phyloP scores from a whole-genome alignment of 2,113 vertebrate species.

The Tauraco erythrolophus region DNA sequence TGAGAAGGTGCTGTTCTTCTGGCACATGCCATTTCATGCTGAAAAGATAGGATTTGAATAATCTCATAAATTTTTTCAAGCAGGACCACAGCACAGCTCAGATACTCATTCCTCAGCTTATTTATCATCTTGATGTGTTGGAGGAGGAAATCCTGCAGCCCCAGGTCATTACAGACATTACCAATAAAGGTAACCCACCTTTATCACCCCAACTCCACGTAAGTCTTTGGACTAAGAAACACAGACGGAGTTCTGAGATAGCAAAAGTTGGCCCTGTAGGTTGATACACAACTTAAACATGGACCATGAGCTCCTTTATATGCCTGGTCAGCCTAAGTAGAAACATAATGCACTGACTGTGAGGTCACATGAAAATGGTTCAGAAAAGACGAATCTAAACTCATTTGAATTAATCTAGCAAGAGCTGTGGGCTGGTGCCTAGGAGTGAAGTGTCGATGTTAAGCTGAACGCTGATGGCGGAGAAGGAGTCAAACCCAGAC shows the following conservation, averaged over 20 bases:
- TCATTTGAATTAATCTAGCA: background rate
- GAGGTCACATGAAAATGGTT: background rate
- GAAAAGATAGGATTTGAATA: background rate
- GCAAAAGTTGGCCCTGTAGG: background rate
- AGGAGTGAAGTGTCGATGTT: background rate
- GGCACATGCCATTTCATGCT: background rate
- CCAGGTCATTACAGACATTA: background rate
- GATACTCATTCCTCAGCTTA: background rate
- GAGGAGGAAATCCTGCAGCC: background rate
- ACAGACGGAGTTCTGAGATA: background rate
- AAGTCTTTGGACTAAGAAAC: background rate
- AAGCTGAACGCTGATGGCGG: background rate
- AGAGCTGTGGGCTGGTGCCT: background rate
- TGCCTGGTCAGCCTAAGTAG: background rate
- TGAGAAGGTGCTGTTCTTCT: background rate
- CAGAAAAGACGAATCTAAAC: background rate
- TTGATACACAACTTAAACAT: background rate
- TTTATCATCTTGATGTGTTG: background rate
- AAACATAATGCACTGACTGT: background rate
- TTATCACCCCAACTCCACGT: background rate
- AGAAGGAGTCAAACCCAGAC: background rate
- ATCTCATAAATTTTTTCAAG: background rate
- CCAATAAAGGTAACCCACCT: fast-evolving
- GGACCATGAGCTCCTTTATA: background rate
- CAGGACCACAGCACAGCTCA: background rate